Evolutionary conservation across 1,140 invertebrate genomes (phyloP).

Genomic region (Charaxes varanes): DNA sequence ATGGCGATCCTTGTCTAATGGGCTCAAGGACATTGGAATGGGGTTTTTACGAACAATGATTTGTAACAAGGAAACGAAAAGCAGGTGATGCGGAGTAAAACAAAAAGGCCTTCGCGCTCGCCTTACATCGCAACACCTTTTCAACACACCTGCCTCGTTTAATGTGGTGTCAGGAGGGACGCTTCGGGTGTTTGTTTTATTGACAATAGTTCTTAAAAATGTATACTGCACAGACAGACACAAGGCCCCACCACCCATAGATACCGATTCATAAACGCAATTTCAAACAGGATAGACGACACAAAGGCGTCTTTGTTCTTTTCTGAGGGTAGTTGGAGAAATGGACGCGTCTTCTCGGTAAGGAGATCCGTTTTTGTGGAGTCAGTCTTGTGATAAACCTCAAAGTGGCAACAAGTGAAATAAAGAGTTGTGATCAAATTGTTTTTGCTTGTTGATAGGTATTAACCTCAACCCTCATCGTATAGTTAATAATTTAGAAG

Average conservation of each 20-base stretch:
- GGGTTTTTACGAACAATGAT: conserved; percentile 20
- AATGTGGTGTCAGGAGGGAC: conserved; percentile 35
- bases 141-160: conserved; percentile 32
- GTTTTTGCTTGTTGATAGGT: too few species aligned
- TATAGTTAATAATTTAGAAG: too few species aligned
- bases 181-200: conserved; percentile 43
- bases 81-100: conserved; percentile 53
- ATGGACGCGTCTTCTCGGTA: conserved; percentile 41
- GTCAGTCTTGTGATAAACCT: too few species aligned
- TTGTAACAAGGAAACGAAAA: conserved; percentile 28
- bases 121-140: conserved; percentile 40
- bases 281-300: conserved; percentile 22
- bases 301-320: conserved; percentile 39
- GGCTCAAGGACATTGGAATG: conserved; percentile 20
- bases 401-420: too few species aligned
- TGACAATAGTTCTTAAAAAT: conserved; percentile 30
- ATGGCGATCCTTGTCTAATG: conserved; percentile 20
- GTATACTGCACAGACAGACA: conserved; percentile 15
- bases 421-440: too few species aligned
- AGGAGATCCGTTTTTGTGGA: conserved; percentile 42
- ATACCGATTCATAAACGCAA: conserved; percentile 31
- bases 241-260: conserved; percentile 31
- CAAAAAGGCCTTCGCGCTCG: conserved; percentile 31
- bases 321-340: conserved; percentile 36
- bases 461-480: too few species aligned